Conservation (phyloP, 1,140 invertebrate species). For the Sipha flava region DNA sequence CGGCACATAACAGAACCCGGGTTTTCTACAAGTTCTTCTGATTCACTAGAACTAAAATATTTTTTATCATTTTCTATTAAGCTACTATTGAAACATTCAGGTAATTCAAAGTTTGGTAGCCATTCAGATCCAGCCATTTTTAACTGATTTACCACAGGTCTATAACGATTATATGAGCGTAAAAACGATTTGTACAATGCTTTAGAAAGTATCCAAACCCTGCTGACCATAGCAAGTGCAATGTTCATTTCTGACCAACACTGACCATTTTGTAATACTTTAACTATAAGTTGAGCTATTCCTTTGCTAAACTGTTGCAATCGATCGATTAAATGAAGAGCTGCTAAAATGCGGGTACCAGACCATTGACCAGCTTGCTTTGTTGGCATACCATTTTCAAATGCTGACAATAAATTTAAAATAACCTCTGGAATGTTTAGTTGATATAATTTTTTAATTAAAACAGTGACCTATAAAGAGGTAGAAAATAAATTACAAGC, state of each 20-base stretch:
- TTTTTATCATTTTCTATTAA: neutral
- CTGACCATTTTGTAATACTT: neutral
- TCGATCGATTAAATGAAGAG: neutral
- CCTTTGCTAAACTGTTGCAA: neutral
- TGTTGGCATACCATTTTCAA: neutral
- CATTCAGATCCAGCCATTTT: neutral
- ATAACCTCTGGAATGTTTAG: neutral
- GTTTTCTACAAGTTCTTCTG: neutral
- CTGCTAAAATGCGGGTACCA: neutral
- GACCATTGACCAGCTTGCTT: neutral
- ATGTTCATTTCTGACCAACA: constrained; percentile 24
- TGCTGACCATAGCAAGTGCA: constrained; percentile 16
- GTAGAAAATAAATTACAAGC: too few relatives aligned
- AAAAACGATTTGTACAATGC: neutral
- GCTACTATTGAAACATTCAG: neutral
- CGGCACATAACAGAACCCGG: constrained; percentile 10
- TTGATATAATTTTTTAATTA: neutral
- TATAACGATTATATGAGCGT: neutral
- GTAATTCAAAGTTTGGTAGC: neutral
- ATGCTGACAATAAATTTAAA: neutral
- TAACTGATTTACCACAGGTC: neutral
- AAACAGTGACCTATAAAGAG: neutral
- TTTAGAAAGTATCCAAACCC: constrained; percentile 16
- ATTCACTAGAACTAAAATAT: neutral
- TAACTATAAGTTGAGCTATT: neutral